phyloP scores from a whole-genome alignment of 2,113 vertebrate species.

The Cinclus mexicanus region DNA sequence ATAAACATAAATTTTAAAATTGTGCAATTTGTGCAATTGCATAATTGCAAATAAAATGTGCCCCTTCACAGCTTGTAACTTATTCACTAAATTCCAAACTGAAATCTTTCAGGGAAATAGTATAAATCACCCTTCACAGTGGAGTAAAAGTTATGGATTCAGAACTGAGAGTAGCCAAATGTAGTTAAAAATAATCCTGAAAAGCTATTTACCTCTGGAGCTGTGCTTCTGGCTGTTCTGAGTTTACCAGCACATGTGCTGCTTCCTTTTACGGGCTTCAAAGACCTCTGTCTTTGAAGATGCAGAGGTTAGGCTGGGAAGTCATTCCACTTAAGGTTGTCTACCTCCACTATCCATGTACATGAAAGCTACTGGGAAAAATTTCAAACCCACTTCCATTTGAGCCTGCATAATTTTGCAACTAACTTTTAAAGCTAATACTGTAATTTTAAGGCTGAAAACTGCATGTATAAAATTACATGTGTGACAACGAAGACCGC shows the following conservation, averaged over 20 bases:
- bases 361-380: constrained; percentile 10
- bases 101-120: constrained; percentile 5
- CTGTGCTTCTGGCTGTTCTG: neutral
- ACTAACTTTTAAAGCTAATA: neutral
- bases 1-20: neutral
- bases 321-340: constrained; percentile 6
- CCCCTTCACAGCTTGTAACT: neutral
- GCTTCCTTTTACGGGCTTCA: constrained; percentile 28
- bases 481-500: neutral
- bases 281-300: neutral
- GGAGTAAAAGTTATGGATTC: neutral
- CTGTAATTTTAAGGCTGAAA: constrained; percentile 19
- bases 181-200: constrained; percentile 12
- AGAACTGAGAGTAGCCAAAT: neutral
- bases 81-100: neutral
- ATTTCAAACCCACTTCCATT: constrained; percentile 27
- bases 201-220: constrained; percentile 1
- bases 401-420: neutral
- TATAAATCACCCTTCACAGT: neutral
- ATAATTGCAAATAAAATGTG: neutral
- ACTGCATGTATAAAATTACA: constrained; percentile 6
- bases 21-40: neutral
- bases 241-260: constrained; percentile 3
- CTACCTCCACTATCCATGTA: neutral
- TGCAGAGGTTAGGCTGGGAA: neutral